Percentiles rank a stretch among this genome's conserved stretches.
Evolutionary conservation across 2,113 vertebrate genomes (phyloP).

Genomic region (Cepphus grylle): DNA sequence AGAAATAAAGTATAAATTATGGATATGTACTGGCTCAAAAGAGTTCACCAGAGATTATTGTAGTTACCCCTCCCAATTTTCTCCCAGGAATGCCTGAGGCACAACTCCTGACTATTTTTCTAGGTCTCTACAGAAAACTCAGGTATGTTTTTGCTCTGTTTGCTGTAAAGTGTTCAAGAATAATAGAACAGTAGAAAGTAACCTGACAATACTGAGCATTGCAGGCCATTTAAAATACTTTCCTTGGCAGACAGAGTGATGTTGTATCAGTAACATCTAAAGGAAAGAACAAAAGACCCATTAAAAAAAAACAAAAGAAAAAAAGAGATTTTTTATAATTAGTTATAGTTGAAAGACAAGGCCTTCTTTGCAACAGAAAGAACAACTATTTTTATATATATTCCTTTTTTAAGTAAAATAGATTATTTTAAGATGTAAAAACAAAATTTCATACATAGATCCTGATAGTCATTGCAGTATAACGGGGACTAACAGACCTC

Average conservation of each 20-base stretch:
- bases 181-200: neutral
- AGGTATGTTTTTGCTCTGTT: neutral
- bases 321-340: neutral
- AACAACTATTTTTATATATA: neutral
- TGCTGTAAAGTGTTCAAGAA: neutral
- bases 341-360: neutral
- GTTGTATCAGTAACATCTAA: neutral
- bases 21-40: constrained; percentile 2
- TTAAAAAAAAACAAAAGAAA: too few relatives aligned
- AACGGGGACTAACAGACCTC: neutral
- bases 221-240: neutral
- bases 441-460: neutral
- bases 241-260: neutral
- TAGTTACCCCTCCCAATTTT: neutral
- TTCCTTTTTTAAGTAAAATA: neutral
- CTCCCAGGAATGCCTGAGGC: constrained; percentile 35
- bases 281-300: neutral
- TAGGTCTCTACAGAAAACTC: neutral
- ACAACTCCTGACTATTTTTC: constrained; percentile 7
- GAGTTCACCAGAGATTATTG: neutral
- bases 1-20: constrained; percentile 50
- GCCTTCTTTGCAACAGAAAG: neutral
- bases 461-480: neutral
- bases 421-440: neutral
- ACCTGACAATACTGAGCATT: neutral